These are phyloP conservation scores for Meiosimyza platycephala DNA, from an alignment of 2,888 invertebrate genomes.

Conservation along the genomic window DNA sequence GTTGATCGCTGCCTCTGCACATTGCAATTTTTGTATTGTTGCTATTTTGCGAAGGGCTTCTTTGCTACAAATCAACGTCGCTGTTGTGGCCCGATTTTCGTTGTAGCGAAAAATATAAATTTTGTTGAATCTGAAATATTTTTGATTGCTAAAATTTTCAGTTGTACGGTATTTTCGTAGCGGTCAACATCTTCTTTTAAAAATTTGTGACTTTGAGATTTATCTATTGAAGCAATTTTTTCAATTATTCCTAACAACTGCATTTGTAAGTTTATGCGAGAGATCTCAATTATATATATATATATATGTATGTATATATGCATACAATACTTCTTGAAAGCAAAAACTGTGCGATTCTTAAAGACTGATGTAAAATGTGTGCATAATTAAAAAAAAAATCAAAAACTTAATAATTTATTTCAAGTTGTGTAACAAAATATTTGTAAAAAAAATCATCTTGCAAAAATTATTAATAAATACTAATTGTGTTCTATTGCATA, in stretches of 20 bases:
- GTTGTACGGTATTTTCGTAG: slow-evolving; percentile 51
- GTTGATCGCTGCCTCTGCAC: not conserved
- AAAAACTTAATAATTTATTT: too few species aligned
- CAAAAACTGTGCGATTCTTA: too few species aligned
- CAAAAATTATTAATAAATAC: too few species aligned
- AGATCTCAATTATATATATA: not conserved
- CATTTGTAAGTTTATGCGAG: not conserved
- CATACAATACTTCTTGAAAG: not conserved
- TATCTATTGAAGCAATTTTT: too few species aligned
- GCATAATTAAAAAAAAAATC: too few species aligned
- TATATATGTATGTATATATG: not conserved
- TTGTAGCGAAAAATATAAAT: slow-evolving; percentile 7
- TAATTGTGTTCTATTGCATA: too few species aligned
- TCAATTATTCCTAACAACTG: not conserved
- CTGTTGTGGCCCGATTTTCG: slow-evolving; percentile 6
- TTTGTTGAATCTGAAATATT: slow-evolving; percentile 6
- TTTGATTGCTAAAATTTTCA: slow-evolving; percentile 39
- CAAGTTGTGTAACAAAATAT: too few species aligned
- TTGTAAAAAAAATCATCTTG: too few species aligned
- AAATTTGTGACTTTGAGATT: too few species aligned
- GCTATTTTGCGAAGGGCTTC: slow-evolving; percentile 14
- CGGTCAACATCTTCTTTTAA: slow-evolving; percentile 43
- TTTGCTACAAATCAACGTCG: not conserved
- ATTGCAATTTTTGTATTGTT: too few species aligned
- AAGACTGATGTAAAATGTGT: too few species aligned